phyloP scores from a whole-genome alignment of 2,113 vertebrate species.

The Bufo gargarizans region DNA sequence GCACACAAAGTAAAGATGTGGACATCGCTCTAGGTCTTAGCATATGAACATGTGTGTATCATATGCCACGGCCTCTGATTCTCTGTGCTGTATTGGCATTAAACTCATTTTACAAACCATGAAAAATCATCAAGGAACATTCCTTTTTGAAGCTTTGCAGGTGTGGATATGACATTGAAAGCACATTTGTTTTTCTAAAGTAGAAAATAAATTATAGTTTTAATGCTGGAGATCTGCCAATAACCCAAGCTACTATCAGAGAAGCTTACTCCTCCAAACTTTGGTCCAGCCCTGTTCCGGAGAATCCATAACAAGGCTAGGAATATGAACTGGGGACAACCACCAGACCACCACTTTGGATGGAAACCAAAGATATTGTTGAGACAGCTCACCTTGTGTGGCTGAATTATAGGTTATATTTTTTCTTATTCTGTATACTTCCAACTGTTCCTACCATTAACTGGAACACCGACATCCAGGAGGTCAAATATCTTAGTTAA shows the following conservation, averaged over 20 bases:
- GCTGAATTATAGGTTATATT: neutral
- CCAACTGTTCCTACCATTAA: too few relatives aligned
- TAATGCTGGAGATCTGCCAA: neutral
- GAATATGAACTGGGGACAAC: neutral
- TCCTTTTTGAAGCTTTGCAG: constrained; percentile 4
- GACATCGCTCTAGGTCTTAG: neutral
- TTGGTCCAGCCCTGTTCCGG: neutral
- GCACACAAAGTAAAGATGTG: neutral
- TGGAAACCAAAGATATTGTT: neutral
- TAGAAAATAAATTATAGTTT: neutral
- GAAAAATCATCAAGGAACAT: constrained; percentile 7
- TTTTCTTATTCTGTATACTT: too few relatives aligned
- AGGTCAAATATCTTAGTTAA: too few relatives aligned
- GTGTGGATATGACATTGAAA: constrained; percentile 10
- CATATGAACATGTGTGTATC: neutral
- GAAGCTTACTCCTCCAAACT: neutral
- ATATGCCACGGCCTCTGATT: neutral
- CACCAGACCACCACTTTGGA: neutral
- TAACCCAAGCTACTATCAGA: neutral
- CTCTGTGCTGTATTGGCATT: neutral
- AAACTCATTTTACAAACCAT: constrained; percentile 10
- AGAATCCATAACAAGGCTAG: neutral
- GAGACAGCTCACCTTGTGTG: neutral
- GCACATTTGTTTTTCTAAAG: neutral
- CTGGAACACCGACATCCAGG: too few relatives aligned